Evolutionary conservation across 2,797 vertebrate species (phyloP).

Genomic region (Poeciliopsis turneri): DNA sequence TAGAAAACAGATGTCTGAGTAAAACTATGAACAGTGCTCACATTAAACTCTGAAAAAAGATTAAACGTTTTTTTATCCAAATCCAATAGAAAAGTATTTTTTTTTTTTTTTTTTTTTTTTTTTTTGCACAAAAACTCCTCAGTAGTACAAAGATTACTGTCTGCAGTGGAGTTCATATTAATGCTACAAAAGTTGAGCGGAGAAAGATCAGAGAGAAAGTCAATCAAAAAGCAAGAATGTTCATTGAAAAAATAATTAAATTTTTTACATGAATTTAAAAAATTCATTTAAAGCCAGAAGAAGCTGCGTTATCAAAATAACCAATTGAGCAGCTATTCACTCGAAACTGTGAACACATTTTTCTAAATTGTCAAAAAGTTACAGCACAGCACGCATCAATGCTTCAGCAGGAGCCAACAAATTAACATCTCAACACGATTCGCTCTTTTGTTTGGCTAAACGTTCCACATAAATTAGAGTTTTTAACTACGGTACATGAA

Average conservation of each 20-base stretch:
- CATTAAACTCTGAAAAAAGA: neutral
- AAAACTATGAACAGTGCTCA: neutral
- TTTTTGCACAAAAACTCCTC: neutral
- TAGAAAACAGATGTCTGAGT: neutral
- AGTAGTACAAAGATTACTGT: neutral
- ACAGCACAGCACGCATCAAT: neutral
- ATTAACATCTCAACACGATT: neutral
- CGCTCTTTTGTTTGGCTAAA: neutral
- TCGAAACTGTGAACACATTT: neutral
- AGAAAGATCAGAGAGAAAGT: neutral
- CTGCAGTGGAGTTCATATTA: neutral
- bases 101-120: neutral
- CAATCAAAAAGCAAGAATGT: neutral
- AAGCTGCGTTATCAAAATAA: neutral
- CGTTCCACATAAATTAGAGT: neutral
- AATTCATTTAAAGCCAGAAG: neutral
- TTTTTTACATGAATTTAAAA: too few species aligned
- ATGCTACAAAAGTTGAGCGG: neutral
- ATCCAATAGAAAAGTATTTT: neutral
- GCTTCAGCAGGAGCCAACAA: neutral
- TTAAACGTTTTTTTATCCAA: neutral
- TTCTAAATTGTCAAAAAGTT: neutral
- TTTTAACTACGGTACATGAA: neutral
- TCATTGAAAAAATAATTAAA: neutral
- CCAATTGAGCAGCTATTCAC: neutral